Evolutionary conservation across 2,797 vertebrate genomes (phyloP), one percentile per base, ranked within the genome.

Genomic region (Hippoglossus hippoglossus): DNA sequence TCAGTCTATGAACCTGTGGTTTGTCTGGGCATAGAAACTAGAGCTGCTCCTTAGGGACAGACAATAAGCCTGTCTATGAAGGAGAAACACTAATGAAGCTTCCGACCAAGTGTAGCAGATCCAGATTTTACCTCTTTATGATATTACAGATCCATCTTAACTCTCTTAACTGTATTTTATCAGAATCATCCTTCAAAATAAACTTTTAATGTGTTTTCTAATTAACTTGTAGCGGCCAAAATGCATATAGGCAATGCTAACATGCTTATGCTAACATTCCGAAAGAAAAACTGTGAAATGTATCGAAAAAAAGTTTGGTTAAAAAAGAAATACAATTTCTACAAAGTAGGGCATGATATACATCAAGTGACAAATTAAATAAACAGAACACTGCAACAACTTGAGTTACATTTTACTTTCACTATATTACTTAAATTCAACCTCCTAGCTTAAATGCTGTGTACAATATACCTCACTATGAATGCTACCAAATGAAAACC

Each of bases 21-120:
- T 67, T 73, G 51, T 63, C 57, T 73, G 69, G 25, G 44, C 47
- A 24, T 11, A 62, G 78, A 84, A 85, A 87, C 60, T 60, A 16
- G 64, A 81, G 53, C 69, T 63, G 73, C 26, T 55, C 56, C 63
- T 56, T 22, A 21, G 71, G 66, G 56, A 71, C 50, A 67, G 41
- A 71, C 55, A 68, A 36, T 57, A 44, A 57, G 34, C n/a, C 47
- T 39, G 59, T 19, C 49, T 53, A 34, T 36, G 39, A 46, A 11
- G 26, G 26, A 69, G 73, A 64, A 66, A 67, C 39, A 47, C 39
- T 39, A 28, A 63, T 22, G 31, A 22, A 51, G 25, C 41, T 44
- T 54, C 2, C 25, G 51, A 28, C 25, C 6, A 10, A 28, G 21
- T 44, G 36, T n/a, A 73, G 39, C 39, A 73, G 34, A 39, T 68